Conservation (phyloP, 1,140 invertebrate genomes). For the Heliconius congener region DNA sequence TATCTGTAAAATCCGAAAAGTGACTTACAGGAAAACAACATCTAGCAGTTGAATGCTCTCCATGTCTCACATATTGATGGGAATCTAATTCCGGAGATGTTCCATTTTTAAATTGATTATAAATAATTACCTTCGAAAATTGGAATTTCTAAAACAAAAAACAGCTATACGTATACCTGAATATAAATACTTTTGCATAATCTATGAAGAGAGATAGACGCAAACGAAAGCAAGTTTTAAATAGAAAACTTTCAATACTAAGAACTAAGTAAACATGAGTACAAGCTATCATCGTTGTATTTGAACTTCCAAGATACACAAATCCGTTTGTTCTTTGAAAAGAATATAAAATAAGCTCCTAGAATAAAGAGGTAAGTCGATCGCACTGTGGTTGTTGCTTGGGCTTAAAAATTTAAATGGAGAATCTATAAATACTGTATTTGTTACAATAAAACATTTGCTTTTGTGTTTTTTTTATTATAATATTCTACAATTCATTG, state of each 20-base stretch:
- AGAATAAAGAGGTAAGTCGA: constrained; percentile 19
- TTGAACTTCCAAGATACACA: constrained; percentile 42
- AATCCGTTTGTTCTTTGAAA: constrained; percentile 37
- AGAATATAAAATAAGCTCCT: constrained; percentile 41
- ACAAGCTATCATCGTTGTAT: constrained; percentile 36
- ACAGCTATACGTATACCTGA: no score
- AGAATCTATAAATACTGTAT: constrained; percentile 5
- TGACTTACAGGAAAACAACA: no score
- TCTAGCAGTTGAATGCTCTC: no score
- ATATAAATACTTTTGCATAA: no score
- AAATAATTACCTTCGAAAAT: no score
- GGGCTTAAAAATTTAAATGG: constrained; percentile 11
- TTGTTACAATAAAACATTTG: constrained; percentile 5
- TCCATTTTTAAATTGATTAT: no score
- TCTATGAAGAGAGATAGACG: neutral
- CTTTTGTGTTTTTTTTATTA: neutral
- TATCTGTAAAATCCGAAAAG: no score
- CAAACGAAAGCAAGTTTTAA: constrained; percentile 17
- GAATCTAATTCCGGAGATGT: no score
- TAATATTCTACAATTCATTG: neutral
- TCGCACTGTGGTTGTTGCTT: constrained; percentile 33
- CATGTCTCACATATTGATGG: no score
- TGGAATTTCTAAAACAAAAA: no score
- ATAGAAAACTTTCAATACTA: constrained; percentile 25
- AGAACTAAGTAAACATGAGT: constrained; percentile 30